A percentile compares a stretch with the other conserved stretches of the same genome.
Evolutionary conservation across 2,888 invertebrate species (phyloP).

Genomic region (Ischnus inquisitorius): DNA sequence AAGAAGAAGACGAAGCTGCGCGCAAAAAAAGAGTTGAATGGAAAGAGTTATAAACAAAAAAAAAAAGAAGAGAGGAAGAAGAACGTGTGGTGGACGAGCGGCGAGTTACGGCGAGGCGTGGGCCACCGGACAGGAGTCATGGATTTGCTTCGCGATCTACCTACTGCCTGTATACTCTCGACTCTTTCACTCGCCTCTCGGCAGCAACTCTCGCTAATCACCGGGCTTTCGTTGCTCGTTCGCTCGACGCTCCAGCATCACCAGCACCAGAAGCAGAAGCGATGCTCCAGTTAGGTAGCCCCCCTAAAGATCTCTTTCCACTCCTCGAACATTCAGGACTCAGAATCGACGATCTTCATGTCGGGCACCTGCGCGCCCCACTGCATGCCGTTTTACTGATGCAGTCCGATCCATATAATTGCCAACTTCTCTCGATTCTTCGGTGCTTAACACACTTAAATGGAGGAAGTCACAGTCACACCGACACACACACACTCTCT

Average conservation of each 20-base stretch:
- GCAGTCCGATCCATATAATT: constrained; percentile 42
- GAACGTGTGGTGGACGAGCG: constrained; percentile 51
- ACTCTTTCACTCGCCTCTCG: constrained; percentile 46
- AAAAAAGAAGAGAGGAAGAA: constrained; percentile 24
- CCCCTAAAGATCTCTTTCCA: constrained; percentile 5
- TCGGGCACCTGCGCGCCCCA: constrained; percentile 62
- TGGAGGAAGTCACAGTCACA: constrained; percentile 6
- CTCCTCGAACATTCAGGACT: constrained; percentile 31
- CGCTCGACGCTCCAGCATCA: constrained; percentile 20
- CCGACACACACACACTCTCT: neutral
- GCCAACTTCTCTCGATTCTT: constrained; percentile 21
- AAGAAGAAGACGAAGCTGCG: constrained; percentile 33
- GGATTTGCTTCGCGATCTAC: constrained; percentile 38
- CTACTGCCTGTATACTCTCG: constrained; percentile 36
- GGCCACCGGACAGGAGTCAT: constrained; percentile 55
- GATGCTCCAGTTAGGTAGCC: constrained; percentile 69
- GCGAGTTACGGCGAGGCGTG: constrained; percentile 45
- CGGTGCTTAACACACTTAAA: constrained; percentile 20
- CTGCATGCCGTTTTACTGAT: constrained; percentile 10
- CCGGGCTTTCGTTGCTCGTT: constrained; percentile 63
- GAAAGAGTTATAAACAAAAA: constrained; percentile 29
- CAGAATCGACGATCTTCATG: constrained; percentile 49
- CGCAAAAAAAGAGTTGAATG: constrained; percentile 37
- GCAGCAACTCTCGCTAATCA: constrained; percentile 65
- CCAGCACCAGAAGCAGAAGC: constrained; percentile 17